phyloP scores from a whole-genome alignment of 2,797 vertebrate genomes.

The Takifugu ocellatus region DNA sequence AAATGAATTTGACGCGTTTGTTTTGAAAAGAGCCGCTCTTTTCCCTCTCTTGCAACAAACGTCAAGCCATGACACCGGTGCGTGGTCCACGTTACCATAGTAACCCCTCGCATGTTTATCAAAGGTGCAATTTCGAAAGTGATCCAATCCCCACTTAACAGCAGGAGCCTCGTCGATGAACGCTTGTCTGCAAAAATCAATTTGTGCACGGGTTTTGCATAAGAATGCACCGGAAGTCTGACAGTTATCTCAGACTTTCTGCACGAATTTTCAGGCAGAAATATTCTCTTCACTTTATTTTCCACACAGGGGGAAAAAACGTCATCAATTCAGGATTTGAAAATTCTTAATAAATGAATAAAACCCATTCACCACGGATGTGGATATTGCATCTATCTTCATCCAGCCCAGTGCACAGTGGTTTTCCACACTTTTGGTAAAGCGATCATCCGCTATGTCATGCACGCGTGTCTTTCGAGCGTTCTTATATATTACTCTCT shows the following conservation, averaged over 20 bases:
- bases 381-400: too few relatives aligned
- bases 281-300: neutral
- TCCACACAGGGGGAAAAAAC: too few relatives aligned
- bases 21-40: conserved; percentile 61
- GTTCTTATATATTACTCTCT: too few relatives aligned
- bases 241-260: neutral
- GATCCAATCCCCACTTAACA: neutral
- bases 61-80: conserved; percentile 42
- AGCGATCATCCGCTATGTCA: too few relatives aligned
- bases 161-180: neutral
- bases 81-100: conserved; percentile 51
- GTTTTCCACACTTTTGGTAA: too few relatives aligned
- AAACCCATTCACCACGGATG: too few relatives aligned
- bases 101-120: conserved; percentile 32
- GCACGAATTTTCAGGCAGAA: neutral
- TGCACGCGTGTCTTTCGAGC: too few relatives aligned
- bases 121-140: conserved; percentile 23
- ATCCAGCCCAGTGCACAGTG: too few relatives aligned
- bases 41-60: conserved; percentile 64
- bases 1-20: conserved; percentile 54
- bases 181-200: conserved; percentile 5
- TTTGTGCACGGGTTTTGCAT: conserved; percentile 11
- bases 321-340: too few relatives aligned
- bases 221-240: neutral
- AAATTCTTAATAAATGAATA: too few relatives aligned